Conservation (phyloP, 2,888 invertebrate genomes). For the Psylliodes chrysocephalus region DNA sequence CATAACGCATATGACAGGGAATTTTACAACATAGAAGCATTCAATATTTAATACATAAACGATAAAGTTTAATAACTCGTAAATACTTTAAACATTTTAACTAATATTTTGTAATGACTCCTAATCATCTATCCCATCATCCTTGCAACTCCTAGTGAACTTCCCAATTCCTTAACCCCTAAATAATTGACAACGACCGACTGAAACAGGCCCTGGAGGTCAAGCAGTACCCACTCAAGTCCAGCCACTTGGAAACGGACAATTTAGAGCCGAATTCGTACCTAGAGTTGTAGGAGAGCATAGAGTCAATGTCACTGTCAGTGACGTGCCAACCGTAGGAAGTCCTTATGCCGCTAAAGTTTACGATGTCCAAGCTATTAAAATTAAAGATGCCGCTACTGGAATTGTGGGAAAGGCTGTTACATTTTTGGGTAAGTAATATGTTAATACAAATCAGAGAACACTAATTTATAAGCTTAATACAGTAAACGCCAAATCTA, state of each 20-base stretch:
- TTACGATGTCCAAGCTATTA: conserved; percentile 92
- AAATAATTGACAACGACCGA: conserved; percentile 36
- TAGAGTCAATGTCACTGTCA: conserved; percentile 86
- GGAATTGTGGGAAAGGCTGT: conserved; percentile 91
- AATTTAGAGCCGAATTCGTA: conserved; percentile 90
- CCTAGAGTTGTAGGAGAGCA: conserved; percentile 93
- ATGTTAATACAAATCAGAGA: too few species aligned
- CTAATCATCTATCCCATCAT: too few species aligned
- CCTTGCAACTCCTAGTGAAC: neutral
- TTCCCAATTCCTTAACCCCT: conserved; percentile 5
- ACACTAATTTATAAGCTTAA: too few species aligned
- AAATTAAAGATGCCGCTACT: conserved; percentile 89
- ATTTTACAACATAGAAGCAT: too few species aligned
- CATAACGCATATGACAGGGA: too few species aligned
- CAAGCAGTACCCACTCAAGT: conserved; percentile 91
- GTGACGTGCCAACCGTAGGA: conserved; percentile 84
- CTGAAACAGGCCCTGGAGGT: conserved; percentile 84
- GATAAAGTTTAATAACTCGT: too few species aligned
- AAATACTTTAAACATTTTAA: too few species aligned
- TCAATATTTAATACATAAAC: too few species aligned
- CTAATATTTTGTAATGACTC: neutral
- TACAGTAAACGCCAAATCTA: too few species aligned
- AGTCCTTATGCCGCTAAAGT: conserved; percentile 96
- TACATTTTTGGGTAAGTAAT: conserved; percentile 82
- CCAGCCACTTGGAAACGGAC: conserved; percentile 82